These are phyloP conservation scores for Carollia perspicillata DNA, from an alignment of 2,113 vertebrate species.

Conservation along the genomic window DNA sequence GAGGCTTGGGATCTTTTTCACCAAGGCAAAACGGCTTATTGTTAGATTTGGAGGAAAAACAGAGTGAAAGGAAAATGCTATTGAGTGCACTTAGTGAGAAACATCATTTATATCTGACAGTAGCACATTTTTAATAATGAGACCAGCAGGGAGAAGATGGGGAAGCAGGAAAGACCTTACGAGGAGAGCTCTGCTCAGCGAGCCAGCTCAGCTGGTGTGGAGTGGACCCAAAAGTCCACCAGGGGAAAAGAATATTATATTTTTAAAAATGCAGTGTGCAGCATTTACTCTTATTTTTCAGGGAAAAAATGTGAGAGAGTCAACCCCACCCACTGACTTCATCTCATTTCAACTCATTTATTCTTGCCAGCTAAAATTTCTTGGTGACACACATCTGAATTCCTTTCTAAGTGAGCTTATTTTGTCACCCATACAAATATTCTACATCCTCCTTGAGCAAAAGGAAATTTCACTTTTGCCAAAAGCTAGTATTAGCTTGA, in stretches of 20 bases:
- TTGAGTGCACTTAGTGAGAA: conserved; percentile 49
- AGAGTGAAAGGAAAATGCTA: conserved; percentile 52
- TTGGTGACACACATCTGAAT: background rate
- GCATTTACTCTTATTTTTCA: conserved; percentile 38
- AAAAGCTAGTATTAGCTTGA: background rate
- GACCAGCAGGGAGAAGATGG: conserved; percentile 48
- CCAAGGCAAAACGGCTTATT: conserved; percentile 68
- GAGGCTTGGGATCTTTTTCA: conserved; percentile 49
- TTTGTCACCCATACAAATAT: conserved; percentile 12
- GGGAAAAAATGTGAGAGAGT: background rate
- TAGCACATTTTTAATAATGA: conserved; percentile 73
- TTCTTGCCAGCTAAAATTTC: background rate
- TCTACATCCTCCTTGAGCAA: background rate
- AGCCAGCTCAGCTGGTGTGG: conserved; percentile 53
- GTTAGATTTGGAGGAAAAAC: conserved; percentile 53
- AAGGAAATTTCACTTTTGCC: conserved; percentile 16
- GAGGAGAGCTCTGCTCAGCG: background rate
- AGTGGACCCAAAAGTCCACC: conserved; percentile 42
- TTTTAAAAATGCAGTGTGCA: conserved; percentile 40
- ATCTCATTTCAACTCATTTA: conserved; percentile 3
- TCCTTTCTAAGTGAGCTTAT: background rate
- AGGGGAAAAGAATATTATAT: background rate
- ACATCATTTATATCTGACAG: conserved; percentile 55
- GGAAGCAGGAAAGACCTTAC: background rate
- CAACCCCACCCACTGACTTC: background rate